phyloP scores from a whole-genome alignment of 2,113 vertebrate species.

The Mobula birostris region DNA sequence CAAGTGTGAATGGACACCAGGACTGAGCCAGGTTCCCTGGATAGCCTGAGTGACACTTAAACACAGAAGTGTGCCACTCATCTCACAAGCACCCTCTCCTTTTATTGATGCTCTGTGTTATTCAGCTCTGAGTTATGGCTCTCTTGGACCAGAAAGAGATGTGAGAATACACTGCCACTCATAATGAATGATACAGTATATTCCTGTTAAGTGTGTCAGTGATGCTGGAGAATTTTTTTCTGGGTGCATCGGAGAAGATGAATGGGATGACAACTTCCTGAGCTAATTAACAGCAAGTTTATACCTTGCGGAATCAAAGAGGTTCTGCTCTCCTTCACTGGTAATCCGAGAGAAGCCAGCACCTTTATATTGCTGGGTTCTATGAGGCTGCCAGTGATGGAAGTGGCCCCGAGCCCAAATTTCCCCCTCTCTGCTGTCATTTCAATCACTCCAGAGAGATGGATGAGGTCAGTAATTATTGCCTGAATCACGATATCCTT shows the following conservation, averaged over 20 bases:
- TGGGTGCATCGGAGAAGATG: conserved; percentile 17
- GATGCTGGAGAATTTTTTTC: conserved; percentile 16
- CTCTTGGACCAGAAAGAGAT: neutral
- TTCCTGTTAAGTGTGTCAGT: conserved; percentile 24
- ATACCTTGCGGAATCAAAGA: neutral
- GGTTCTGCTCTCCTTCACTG: neutral
- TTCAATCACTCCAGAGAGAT: neutral
- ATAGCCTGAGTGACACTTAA: neutral
- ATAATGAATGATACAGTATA: neutral
- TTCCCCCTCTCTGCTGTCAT: neutral
- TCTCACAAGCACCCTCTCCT: neutral
- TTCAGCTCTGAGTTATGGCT: neutral
- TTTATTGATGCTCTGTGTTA: neutral
- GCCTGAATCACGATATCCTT: neutral
- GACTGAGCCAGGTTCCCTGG: neutral
- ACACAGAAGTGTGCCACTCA: neutral
- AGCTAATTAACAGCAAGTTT: conserved; percentile 12
- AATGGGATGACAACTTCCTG: conserved; percentile 31
- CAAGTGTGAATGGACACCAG: too few relatives aligned
- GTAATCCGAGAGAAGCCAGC: neutral
- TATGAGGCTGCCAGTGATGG: neutral
- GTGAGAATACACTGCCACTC: neutral
- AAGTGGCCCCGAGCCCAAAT: neutral
- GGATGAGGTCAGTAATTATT: too few relatives aligned
- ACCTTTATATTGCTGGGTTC: neutral